Base-by-base conservation (phyloP, 2,888 invertebrate genomes). In the Xestia rhomboidea region DNA sequence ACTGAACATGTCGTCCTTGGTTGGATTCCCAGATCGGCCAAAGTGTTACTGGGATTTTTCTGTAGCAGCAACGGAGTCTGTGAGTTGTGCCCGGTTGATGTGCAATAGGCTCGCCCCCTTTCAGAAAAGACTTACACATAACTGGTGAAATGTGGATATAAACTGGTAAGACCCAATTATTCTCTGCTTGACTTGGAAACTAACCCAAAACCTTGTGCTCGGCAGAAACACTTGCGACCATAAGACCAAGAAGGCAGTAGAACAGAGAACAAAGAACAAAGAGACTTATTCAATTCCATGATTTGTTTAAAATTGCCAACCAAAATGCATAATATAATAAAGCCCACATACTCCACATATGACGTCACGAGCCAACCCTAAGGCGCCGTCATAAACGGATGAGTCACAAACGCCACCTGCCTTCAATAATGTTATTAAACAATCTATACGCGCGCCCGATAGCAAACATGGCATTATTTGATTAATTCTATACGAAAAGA, bases 321-420 rank as follows among this genome's bases (percentile, higher is more conserved):
- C 13, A 63, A 77, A 67, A 62, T 41, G 1, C 34, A 27, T 34
- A 3, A 27, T 34, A 3, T 51, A 73, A 67, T 38, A 79, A 73
- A 49, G 11, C 1, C 4, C 8, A 57, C 13, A 57, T 63, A 63
- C 13, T 46, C 67, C n/a, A 21, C 51, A 27, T n/a, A 72, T 69
- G 73, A 76, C 60, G 63, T 76, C 71, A 81, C 70, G 69, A 38
- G 76, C 57, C 71, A 81, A 74, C 85, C 83, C 90, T 88, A 87
- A 82, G 68, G 69, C 82, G 71, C 74, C 79, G 75, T 88, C 83
- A 88, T 88, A 88, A 91, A 87, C 71, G 83, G 88, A 87, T 91
- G 92, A 92, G 77, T 92, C 91, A 91, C 87, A 83, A 82, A 79
- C 68, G 77, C 86, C 92, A 92, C 92, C 92, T 92, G 92, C 90